These are phyloP conservation scores for Stegastes partitus DNA, from an alignment of 2,113 vertebrate species.

Conservation along the genomic window DNA sequence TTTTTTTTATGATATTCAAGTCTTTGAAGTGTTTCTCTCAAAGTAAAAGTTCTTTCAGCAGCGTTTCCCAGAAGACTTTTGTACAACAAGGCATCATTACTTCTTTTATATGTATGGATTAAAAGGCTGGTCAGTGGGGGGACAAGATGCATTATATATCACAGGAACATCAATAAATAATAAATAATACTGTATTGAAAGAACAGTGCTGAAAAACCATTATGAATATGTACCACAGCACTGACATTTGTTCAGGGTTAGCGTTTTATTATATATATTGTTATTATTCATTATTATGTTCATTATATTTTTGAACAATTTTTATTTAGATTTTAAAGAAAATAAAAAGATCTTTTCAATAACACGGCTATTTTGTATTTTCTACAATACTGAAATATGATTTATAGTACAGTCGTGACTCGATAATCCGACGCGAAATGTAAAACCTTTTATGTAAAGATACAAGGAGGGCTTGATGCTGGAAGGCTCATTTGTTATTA, in stretches of 20 bases:
- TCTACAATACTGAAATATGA: neutral
- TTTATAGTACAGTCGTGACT: too few species aligned
- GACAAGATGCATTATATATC: conserved; percentile 15
- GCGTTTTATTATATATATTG: too few species aligned
- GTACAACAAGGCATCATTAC: conserved; percentile 11
- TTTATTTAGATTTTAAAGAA: neutral
- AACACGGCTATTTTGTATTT: neutral
- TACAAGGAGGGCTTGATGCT: too few species aligned
- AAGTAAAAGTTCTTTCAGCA: neutral
- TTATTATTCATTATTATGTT: neutral
- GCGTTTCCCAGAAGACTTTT: neutral
- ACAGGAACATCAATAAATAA: conserved; percentile 4
- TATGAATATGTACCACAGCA: neutral
- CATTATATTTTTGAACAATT: neutral
- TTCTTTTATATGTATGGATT: neutral
- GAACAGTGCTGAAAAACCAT: neutral
- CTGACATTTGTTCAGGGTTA: neutral
- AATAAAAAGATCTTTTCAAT: neutral
- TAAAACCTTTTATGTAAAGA: too few species aligned
- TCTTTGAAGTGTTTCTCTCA: neutral
- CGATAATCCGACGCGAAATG: too few species aligned
- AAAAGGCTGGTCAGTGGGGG: conserved; percentile 2
- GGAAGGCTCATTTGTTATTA: too few species aligned
- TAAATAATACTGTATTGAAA: neutral
- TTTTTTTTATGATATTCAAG: too few species aligned